A percentile compares a stretch with the other conserved stretches of the same genome.
Conservation (phyloP, 2,113 vertebrate genomes). For the Muscicapa adusta region DNA sequence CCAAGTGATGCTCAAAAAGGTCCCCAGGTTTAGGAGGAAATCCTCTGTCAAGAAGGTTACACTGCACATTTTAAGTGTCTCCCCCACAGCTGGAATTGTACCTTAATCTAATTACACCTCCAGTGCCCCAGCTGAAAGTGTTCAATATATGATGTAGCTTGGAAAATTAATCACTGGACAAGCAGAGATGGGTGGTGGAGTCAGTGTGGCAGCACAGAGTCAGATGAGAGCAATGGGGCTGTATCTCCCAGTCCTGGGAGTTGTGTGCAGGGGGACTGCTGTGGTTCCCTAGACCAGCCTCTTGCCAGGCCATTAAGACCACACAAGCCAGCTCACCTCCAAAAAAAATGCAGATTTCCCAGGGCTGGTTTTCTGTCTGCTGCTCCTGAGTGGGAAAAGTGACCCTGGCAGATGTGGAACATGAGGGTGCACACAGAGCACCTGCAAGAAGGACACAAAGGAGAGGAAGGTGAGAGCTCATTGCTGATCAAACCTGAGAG, state of each 20-base stretch:
- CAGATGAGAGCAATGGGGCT: fast-evolving
- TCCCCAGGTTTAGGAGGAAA: background rate
- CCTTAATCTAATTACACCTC: background rate
- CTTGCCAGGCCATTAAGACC: background rate
- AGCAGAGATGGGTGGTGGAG: background rate
- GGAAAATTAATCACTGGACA: background rate
- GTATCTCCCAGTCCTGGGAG: background rate
- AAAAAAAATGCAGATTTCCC: background rate
- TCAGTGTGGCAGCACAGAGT: background rate
- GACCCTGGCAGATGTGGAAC: background rate
- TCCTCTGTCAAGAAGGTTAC: background rate
- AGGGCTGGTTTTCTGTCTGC: background rate
- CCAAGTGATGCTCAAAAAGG: background rate
- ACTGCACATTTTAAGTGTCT: background rate
- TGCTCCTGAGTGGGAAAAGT: background rate
- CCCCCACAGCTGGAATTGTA: background rate
- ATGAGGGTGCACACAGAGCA: background rate
- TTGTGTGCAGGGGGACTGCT: background rate
- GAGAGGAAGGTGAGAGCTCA: background rate
- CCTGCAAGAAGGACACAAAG: background rate
- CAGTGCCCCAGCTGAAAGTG: background rate
- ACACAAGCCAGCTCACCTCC: background rate
- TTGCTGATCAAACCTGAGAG: background rate
- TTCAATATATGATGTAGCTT: background rate
- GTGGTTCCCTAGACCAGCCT: background rate